Evolutionary conservation across 2,797 vertebrate genomes (phyloP).

Genomic region (Menidia menidia): DNA sequence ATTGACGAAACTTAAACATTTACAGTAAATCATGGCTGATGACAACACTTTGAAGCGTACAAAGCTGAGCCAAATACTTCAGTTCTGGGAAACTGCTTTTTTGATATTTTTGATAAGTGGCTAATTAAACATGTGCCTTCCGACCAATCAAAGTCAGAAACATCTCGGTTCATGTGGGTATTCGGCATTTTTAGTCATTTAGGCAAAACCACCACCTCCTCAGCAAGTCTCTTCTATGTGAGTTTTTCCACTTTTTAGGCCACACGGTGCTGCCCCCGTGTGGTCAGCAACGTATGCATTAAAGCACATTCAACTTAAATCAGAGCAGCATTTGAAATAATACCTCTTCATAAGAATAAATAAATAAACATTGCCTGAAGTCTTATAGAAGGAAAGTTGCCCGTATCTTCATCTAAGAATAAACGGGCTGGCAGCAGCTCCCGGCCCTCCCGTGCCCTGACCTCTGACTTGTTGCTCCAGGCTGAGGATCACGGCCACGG

Average conservation of each 20-base stretch:
- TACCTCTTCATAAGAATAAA: no score
- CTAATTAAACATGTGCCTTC: neutral
- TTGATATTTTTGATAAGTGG: neutral
- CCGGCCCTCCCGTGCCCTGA: constrained; percentile 38
- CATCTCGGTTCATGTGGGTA: no score
- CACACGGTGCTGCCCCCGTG: constrained; percentile 11
- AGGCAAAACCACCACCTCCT: no score
- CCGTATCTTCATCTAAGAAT: neutral
- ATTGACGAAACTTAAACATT: neutral
- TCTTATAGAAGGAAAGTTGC: neutral
- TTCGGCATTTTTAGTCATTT: no score
- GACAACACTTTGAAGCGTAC: no score
- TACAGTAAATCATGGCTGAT: no score
- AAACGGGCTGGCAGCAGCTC: neutral
- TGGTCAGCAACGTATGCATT: neutral
- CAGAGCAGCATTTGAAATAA: no score
- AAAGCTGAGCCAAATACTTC: no score
- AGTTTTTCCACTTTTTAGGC: neutral
- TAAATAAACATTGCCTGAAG: neutral
- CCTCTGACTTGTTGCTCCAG: constrained; percentile 98
- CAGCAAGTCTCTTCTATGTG: neutral
- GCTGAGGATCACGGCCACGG: constrained; percentile 95
- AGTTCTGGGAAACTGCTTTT: neutral
- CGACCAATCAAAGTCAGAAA: neutral
- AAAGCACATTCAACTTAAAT: neutral